A percentile compares a stretch with the other conserved stretches of the same genome.
Conservation (phyloP, 2,888 invertebrate species). For the Rhyacophila evoluta region DNA sequence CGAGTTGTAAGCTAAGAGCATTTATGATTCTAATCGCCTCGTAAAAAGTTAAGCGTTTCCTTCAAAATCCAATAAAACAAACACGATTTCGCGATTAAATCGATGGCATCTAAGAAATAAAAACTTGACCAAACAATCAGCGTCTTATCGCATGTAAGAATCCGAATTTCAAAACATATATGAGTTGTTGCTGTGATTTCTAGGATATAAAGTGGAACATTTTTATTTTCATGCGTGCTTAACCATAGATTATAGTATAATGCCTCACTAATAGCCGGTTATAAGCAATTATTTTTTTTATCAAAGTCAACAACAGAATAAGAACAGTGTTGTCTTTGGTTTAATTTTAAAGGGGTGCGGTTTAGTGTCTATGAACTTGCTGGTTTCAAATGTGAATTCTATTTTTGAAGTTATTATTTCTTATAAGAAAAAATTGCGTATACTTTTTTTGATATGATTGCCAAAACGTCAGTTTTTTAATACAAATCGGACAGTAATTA, state of each 20-base stretch:
- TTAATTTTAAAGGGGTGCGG: too few species aligned
- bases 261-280: too few species aligned
- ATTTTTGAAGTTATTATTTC: too few species aligned
- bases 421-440: too few species aligned
- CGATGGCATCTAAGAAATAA: not conserved
- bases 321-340: too few species aligned
- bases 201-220: constrained; percentile 1
- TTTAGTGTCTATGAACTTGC: too few species aligned
- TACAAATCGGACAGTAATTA: too few species aligned
- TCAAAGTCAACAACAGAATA: too few species aligned
- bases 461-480: too few species aligned
- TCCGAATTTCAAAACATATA: not conserved
- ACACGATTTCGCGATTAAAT: constrained; percentile 11
- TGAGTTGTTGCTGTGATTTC: not conserved
- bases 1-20: not conserved
- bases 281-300: too few species aligned
- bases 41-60: constrained; percentile 5
- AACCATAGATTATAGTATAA: not conserved
- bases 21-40: not conserved
- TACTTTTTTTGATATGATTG: too few species aligned
- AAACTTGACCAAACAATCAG: constrained; percentile 14
- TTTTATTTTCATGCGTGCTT: not conserved
- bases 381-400: too few species aligned
- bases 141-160: not conserved
- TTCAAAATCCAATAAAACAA: constrained; percentile 1